These are phyloP conservation scores for Lasaia peninsularis DNA, from an alignment of 1,140 invertebrate species.

Conservation along the genomic window DNA sequence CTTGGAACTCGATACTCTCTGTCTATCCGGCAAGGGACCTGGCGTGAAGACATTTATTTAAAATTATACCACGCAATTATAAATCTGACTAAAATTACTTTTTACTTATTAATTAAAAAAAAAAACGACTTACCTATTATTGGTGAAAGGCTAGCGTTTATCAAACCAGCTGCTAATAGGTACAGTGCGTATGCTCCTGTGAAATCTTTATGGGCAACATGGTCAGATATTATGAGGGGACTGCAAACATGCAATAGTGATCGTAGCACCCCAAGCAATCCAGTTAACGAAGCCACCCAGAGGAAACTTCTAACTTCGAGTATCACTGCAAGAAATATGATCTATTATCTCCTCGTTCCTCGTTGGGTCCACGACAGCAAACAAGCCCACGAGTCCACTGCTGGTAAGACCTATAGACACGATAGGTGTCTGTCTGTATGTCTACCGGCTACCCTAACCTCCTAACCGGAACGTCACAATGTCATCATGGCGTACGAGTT, in stretches of 20 bases:
- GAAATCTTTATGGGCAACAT: slow-evolving; percentile 53
- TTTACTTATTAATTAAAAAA: too few species aligned
- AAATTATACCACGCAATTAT: too few species aligned
- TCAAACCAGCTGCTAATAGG: slow-evolving; percentile 46
- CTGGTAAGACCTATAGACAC: too few species aligned
- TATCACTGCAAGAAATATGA: slow-evolving; percentile 38
- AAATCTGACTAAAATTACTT: background rate
- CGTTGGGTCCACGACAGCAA: too few species aligned
- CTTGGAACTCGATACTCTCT: too few species aligned
- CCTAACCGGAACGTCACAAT: background rate
- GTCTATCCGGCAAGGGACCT: too few species aligned
- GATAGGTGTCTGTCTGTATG: too few species aligned
- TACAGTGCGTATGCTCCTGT: slow-evolving; percentile 60
- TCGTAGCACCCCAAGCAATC: slow-evolving; percentile 42
- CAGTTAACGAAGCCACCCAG: slow-evolving; percentile 43
- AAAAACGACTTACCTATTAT: slow-evolving; percentile 47
- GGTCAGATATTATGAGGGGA: slow-evolving; percentile 55
- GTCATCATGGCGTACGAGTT: background rate
- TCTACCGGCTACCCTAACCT: background rate
- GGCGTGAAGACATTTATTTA: too few species aligned
- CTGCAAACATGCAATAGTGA: slow-evolving; percentile 58
- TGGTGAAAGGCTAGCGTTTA: slow-evolving; percentile 50
- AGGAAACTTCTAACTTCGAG: slow-evolving; percentile 44
- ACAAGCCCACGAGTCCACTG: too few species aligned
- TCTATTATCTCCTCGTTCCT: background rate